Evolutionary conservation across 2,888 invertebrate species (phyloP), one percentile per base, ranked within the genome.

Genomic region (Nebria salina): DNA sequence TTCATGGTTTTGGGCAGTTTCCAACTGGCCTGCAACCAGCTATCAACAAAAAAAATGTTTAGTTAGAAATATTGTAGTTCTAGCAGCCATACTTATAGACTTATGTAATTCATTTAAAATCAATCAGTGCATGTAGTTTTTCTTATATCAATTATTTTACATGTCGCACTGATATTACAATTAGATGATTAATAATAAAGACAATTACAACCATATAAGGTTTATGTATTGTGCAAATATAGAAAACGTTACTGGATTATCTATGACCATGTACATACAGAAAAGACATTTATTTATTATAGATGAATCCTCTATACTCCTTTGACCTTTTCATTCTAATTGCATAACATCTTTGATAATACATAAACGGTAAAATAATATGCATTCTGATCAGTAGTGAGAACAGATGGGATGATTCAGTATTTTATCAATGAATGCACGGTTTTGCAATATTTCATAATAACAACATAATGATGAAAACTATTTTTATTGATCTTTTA

Each of bases 11-110:
- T 76, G 81, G 54, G 64, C 76, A 54, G 41, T 26, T n/a, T 76
- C 72, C 76, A 81, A 43, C 72, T 81, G 81, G 72, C 64, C 80
- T 68, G 75, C 70, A 20, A 43, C 75, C 80, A 80, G 72, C 80
- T 80, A 13, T 6, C 72, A 79, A 25, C 20, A 68, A 77, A 4
- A 73, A 42, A 20, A 9, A 6, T 72, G 34, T 34, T 72, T 42
- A 42, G 7, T 20, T 20, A 20, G 20, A 20, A 20, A 1, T 20
- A 20, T 20, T 20, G 20, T 20, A 20, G 20, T 20, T 20, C 20
- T 20, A 20, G 20, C 20, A 20, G 20, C 20, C 20, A 20, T 25
- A 11, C 15, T 66, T 66, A 13, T 66, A 66, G 25, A 20, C 15
- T 66, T 66, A 20, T 20, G 1, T 20, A 20, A 20, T 20, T 20